These are phyloP conservation scores for Diabrotica balteata DNA, from an alignment of 2,888 invertebrate species.

Conservation along the genomic window DNA sequence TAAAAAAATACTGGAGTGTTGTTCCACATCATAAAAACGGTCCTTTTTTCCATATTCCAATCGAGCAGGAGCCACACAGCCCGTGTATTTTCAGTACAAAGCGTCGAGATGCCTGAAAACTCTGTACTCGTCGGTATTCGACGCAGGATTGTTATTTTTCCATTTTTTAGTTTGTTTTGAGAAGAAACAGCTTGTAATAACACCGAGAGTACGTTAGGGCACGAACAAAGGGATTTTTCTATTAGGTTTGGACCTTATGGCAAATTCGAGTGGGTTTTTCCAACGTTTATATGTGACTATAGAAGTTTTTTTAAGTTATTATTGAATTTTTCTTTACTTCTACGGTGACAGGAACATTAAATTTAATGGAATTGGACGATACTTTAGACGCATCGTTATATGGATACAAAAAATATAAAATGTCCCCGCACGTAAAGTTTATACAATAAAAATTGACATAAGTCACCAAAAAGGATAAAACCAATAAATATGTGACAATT, in stretches of 20 bases:
- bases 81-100: constrained; percentile 34
- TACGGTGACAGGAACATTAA: not conserved
- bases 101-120: constrained; percentile 34
- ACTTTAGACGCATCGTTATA: not conserved
- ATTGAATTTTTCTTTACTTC: constrained; percentile 16
- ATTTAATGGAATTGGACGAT: not conserved
- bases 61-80: constrained; percentile 34
- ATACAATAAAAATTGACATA: no score
- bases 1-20: constrained; percentile 28
- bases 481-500: no score
- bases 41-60: constrained; percentile 44
- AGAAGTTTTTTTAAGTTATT: constrained; percentile 10
- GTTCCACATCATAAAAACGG: constrained; percentile 29
- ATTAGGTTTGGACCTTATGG: constrained; percentile 34
- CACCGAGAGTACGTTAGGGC: constrained; percentile 40
- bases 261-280: constrained; percentile 33
- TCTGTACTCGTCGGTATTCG: constrained; percentile 43
- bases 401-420: not conserved
- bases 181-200: constrained; percentile 56
- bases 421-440: no score
- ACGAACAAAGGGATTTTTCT: constrained; percentile 33
- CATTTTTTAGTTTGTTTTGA: constrained; percentile 59
- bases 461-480: no score
- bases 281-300: constrained; percentile 27
- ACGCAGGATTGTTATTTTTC: constrained; percentile 56